phyloP scores from a whole-genome alignment of 2,113 vertebrate genomes.

The Malaclemys terrapin region DNA sequence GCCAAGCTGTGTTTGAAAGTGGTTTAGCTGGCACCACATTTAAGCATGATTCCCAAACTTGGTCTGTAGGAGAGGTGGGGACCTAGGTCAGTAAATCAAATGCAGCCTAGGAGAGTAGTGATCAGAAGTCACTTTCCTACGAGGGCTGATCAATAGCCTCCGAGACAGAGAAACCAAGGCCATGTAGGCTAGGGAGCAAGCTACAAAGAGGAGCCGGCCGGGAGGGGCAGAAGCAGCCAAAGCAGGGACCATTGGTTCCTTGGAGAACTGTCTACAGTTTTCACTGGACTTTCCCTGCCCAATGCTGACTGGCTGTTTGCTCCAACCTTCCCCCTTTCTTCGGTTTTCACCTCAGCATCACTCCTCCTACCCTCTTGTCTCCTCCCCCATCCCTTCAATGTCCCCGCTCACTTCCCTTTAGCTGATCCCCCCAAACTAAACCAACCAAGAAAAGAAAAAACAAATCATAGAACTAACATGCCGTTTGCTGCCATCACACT shows the following conservation, averaged over 20 bases:
- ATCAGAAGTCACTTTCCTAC: background rate
- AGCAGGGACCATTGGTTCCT: background rate
- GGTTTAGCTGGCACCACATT: background rate
- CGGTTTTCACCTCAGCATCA: background rate
- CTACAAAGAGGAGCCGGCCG: background rate
- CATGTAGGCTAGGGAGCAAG: background rate
- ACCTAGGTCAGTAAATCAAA: background rate
- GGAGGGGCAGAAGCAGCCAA: background rate
- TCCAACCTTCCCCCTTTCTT: background rate
- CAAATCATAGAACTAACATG: background rate
- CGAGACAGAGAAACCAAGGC: background rate
- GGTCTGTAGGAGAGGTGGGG: background rate
- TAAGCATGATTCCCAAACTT: background rate
- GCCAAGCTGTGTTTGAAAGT: background rate
- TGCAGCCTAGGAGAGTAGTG: fast-evolving
- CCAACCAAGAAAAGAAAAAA: background rate
- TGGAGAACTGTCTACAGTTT: background rate
- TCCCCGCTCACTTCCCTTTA: background rate
- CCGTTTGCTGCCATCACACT: background rate
- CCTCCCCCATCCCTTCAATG: background rate
- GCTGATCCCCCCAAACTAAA: background rate
- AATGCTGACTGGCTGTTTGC: background rate
- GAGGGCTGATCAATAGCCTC: background rate
- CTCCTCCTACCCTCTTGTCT: background rate
- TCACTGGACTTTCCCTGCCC: background rate